Base-by-base conservation (phyloP, 2,113 vertebrate species). In the Gambusia affinis region DNA sequence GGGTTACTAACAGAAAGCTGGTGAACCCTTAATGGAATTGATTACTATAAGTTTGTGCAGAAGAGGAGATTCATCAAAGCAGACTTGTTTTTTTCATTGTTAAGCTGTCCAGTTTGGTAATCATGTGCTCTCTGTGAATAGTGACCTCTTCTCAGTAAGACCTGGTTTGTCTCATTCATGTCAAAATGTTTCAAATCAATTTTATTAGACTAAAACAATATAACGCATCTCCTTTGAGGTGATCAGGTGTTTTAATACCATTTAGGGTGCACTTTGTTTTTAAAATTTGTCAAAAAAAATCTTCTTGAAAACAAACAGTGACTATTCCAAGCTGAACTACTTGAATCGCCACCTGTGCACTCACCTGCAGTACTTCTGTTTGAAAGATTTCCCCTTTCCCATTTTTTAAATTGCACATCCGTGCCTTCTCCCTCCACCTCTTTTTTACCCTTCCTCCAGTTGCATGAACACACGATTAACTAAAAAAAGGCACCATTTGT, bases 401-500 rank as follows among this genome's bases (percentile, higher is more conserved):
- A 60, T 67, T 62, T 64, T 84, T 83, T 73, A 86, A 76, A 81
- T 74, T 73, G 51, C 7, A 54, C 51, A 22, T 54, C 19, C 22
- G 0, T 54, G 60, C 71, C 60, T 44, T 51, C 37, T 71, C 24
- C 19, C 37, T 67, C 67, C 44, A 69, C 51, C 24, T 54, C n/a
- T 54, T 57, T 29, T 69, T 61, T 60, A 66, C 69, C 67, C 37
- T 76, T 42, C 72, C 42, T 75, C 35, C 73, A 44, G 72, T 65
- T 60, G 86, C 85, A 84, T 88, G 86, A 91, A 92, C 80, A 87
- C 87, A 88, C 76, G 57, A 90, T 91, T 88, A 88, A 89, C 86
- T 86, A 91, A 90, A 91, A 84, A 84, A 92, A 87, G 83, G 61
- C 87, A 82, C 85, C 76, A 85, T 93, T 90, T 88, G 82, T 90